Evolutionary conservation across 1,140 invertebrate genomes (phyloP), one percentile per base, ranked within the genome.

Genomic region (Pararge aegeria): DNA sequence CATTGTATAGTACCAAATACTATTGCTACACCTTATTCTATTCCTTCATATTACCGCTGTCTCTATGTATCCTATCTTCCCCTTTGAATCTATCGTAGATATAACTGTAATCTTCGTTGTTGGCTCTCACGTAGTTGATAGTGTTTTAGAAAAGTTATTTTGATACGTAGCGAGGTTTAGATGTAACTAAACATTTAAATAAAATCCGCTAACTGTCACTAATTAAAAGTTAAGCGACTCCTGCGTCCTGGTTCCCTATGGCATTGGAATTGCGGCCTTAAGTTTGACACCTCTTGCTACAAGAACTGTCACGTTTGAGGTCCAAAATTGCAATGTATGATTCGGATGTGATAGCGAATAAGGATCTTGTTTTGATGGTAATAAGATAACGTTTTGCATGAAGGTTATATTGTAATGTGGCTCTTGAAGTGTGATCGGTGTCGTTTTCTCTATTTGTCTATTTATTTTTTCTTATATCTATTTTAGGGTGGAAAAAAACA

Each of bases 81-180:
- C 75, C 75, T 80, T 61, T 84, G 72, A 77, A 67, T 73, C 68
- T 80, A 73, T 74, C 69, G 73, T 80, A 78, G 67, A 69, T 54
- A 66, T 76, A 70, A 65, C 78, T 83, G 55, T 76, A 68, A 60
- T 75, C 82, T 84, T 85, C 80, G 84, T 87, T 87, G 81, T 89
- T 85, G 77, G 73, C 72, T 80, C 75, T 83, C 74, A 76, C 65
- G 72, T 81, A 80, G 79, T 68, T 54, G 48, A 72, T 75, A 83
- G 75, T 75, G 56, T 64, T 68, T 82, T 84, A 86, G 77, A 75
- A 69, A 74, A 78, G 55, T 83, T 88, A 85, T 83, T 86, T 88
- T 86, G 79, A 68, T 83, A 88, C 71, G 75, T 86, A 88, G 83
- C 69, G 72, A 69, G 68, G 66, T 74, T 75, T 83, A 80, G 76